phyloP scores from a whole-genome alignment of 2,888 invertebrate species.

The Gastrophysa polygoni region DNA sequence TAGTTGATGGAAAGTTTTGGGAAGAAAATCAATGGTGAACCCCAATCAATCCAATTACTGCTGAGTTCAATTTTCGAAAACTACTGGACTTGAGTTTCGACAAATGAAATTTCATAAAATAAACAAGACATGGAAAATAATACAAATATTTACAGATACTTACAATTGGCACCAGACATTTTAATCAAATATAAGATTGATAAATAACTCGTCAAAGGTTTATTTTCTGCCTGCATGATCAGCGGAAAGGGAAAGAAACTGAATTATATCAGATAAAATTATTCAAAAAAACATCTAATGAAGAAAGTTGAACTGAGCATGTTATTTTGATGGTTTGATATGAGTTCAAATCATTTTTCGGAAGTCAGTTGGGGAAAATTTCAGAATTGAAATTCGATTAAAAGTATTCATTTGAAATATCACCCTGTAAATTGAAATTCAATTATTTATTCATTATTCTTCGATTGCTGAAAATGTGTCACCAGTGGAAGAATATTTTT shows the following conservation, averaged over 20 bases:
- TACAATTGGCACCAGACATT: too few species aligned
- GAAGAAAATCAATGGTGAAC: background rate
- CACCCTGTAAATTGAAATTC: slow-evolving; percentile 19
- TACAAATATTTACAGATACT: too few species aligned
- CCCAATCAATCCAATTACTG: background rate
- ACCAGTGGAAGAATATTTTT: slow-evolving; percentile 33
- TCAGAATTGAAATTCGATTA: background rate
- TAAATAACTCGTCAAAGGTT: too few species aligned
- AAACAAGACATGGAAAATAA: too few species aligned
- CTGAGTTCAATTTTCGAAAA: background rate
- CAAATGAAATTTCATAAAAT: too few species aligned
- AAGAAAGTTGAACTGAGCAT: background rate
- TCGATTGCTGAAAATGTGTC: slow-evolving; percentile 21
- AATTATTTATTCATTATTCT: slow-evolving; percentile 18
- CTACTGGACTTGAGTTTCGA: too few species aligned
- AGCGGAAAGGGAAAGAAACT: too few species aligned
- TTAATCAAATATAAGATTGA: too few species aligned
- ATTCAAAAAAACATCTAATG: too few species aligned
- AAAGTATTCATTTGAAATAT: slow-evolving; percentile 10
- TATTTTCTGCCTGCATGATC: too few species aligned
- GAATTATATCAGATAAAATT: too few species aligned
- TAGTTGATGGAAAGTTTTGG: background rate
- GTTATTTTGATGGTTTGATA: background rate
- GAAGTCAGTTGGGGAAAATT: background rate
- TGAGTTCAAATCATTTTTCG: background rate